Conservation (phyloP, 2,888 invertebrate species). For the Cyclophora punctaria region DNA sequence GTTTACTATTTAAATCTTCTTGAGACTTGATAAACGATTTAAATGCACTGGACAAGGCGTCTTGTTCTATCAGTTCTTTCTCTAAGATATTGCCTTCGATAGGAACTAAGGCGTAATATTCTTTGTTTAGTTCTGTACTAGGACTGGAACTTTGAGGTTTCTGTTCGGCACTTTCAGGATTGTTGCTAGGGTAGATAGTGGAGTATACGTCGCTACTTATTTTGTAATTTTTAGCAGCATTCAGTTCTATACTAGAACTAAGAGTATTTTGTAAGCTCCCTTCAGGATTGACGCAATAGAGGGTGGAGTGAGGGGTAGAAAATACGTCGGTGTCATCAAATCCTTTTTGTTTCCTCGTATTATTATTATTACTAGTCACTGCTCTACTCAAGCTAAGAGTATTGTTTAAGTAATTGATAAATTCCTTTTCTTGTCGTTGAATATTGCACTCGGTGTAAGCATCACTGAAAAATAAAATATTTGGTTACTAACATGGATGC, state of each 20-base stretch:
- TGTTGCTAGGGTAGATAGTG: too few species aligned
- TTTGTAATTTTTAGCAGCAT: constrained; percentile 2
- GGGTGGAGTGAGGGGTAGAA: constrained; percentile 35
- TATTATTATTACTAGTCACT: constrained; percentile 18
- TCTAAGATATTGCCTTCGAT: constrained; percentile 58
- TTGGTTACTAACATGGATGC: too few species aligned
- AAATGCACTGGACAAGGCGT: constrained; percentile 67
- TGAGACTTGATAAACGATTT: constrained; percentile 59
- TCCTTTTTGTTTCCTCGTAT: constrained; percentile 35
- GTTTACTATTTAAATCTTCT: constrained; percentile 34
- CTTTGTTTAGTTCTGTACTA: constrained; percentile 55
- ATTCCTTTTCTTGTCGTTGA: constrained; percentile 63
- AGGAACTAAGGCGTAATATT: constrained; percentile 58
- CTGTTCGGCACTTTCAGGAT: constrained; percentile 27
- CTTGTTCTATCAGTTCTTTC: constrained; percentile 70
- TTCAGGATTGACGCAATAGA: constrained; percentile 54
- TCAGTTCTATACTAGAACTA: constrained; percentile 59
- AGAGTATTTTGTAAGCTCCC: constrained; percentile 6
- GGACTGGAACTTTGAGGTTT: constrained; percentile 51
- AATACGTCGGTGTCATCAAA: constrained; percentile 57
- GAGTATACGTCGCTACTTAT: too few species aligned
- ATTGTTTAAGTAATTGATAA: constrained; percentile 55
- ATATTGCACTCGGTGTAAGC: constrained; percentile 68
- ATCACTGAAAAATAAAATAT: constrained; percentile 45
- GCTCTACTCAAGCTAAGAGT: constrained; percentile 33